Evolutionary conservation across 2,113 vertebrate species (phyloP), one percentile per base, ranked within the genome.

Genomic region (Pica pica): DNA sequence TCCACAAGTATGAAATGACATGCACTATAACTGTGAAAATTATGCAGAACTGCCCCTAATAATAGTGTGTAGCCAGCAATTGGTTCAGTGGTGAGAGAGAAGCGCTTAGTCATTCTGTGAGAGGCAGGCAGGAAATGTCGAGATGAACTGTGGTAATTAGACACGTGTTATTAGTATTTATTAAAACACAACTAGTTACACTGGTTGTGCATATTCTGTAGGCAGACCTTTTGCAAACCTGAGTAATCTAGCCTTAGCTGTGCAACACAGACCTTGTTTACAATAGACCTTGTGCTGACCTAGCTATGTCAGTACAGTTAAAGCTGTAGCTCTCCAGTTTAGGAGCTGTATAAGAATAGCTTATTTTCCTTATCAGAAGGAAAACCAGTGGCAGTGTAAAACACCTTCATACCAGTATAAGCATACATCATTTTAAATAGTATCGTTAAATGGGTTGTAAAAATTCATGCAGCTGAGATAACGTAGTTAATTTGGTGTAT

Each of bases 101-200:
- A 89, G 88, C n/a, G 2, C 92, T 94, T 89, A 94, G 74, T 93
- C 94, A 95, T 60, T 23, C 56, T 13, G 14, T 17, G 73, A 86
- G 83, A 87, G 94, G 81, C 89, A 90, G 39, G 35, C 90, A 95
- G 96, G 94, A 96, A 97, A 93, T 94, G 88, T 90, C 64, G 10
- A 75, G 83, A 75, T 24, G 64, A 56, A 84, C 74, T 87, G 93
- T 52, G 10, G 27, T 27, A 94, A 95, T 85, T 69, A 93, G 83
- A 83, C 76, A 83, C 24, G 7, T 59, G 84, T 77, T 93, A 97
- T 94, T 96, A 94, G 74, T 84, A 64, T 94, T 91, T 94, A 96
- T 97, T 95, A 94, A 96, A 94, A 68, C 76, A 78, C 89, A 94
- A 96, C 95, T 86, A 83, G 96, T 95, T 78, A 75, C 93, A 93